phyloP scores from a whole-genome alignment of 92 coral and sea anemone species.

The Epizoanthus fatuus region DNA sequence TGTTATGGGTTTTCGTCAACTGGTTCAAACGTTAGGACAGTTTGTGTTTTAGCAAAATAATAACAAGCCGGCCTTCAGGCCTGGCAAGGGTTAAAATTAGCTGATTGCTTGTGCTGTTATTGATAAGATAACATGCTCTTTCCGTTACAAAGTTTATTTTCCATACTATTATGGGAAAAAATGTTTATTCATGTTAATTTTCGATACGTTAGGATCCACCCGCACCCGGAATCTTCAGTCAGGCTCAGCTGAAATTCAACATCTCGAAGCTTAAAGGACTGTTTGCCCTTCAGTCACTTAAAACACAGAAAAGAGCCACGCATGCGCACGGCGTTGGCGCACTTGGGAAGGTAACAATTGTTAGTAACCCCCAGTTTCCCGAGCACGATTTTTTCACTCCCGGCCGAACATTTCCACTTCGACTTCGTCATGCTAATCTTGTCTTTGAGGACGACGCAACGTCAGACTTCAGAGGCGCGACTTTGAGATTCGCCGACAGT shows the following conservation, averaged over 20 bases:
- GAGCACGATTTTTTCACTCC: slow-evolving; percentile 65
- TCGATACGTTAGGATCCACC: slow-evolving; percentile 23
- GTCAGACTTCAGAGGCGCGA: slow-evolving; percentile 54
- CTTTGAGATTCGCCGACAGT: slow-evolving; percentile 64
- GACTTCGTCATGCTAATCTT: slow-evolving; percentile 65
- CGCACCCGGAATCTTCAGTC: slow-evolving; percentile 21
- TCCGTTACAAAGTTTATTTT: no score
- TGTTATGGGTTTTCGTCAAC: no score
- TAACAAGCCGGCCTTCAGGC: no score
- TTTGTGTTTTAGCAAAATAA: no score
- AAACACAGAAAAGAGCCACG: slow-evolving; percentile 17
- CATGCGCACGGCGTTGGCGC: slow-evolving; percentile 32
- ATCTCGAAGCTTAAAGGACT: not conserved
- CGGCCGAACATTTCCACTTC: slow-evolving; percentile 46
- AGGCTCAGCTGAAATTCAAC: not conserved
- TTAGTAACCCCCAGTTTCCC: slow-evolving; percentile 56
- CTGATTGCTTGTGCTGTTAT: no score
- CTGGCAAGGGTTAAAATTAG: no score
- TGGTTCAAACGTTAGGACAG: no score
- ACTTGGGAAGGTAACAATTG: slow-evolving; percentile 41
- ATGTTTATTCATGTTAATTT: not conserved
- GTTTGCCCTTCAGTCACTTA: slow-evolving; percentile 11
- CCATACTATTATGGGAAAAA: no score
- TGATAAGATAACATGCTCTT: no score
- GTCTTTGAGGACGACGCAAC: slow-evolving; percentile 46